Evolutionary conservation across 1,140 invertebrate genomes (phyloP).

Genomic region (Penaeus chinensis): DNA sequence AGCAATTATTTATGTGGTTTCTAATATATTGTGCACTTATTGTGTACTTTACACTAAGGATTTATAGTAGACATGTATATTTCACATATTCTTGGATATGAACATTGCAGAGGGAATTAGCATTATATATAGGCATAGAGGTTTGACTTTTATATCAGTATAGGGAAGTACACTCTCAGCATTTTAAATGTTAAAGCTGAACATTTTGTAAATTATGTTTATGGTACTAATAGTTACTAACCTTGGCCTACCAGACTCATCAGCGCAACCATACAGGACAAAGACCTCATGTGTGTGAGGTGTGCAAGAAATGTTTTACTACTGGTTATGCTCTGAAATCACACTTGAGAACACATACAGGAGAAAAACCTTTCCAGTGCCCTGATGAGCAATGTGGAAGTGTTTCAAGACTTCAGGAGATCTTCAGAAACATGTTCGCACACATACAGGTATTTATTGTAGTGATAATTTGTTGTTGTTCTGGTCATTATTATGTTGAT

Average conservation of each 20-base stretch:
- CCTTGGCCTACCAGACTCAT: slow-evolving; percentile 23
- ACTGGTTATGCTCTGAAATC: slow-evolving; percentile 93
- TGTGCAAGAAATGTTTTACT: slow-evolving; percentile 92
- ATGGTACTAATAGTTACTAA: neutral
- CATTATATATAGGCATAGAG: neutral
- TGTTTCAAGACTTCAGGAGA: slow-evolving; percentile 84
- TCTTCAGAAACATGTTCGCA: slow-evolving; percentile 78
- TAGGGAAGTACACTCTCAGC: neutral
- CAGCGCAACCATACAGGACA: slow-evolving; percentile 67
- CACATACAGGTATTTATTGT: slow-evolving; percentile 74
- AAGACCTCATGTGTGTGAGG: slow-evolving; percentile 87
- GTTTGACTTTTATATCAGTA: no score
- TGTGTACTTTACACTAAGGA: no score
- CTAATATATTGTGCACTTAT: neutral
- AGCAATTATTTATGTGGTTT: neutral
- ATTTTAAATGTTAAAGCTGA: neutral
- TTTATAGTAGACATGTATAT: no score
- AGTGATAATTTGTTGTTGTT: neutral
- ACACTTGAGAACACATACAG: slow-evolving; percentile 89
- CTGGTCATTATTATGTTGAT: neutral
- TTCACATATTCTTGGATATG: no score
- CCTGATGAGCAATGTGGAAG: slow-evolving; percentile 80
- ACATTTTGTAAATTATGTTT: neutral
- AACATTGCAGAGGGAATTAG: neutral
- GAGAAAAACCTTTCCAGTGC: slow-evolving; percentile 90